Percentiles rank a stretch among this genome's conserved stretches.
phyloP scores from a whole-genome alignment of 2,797 vertebrate species.

The Gadopsis marmoratus region DNA sequence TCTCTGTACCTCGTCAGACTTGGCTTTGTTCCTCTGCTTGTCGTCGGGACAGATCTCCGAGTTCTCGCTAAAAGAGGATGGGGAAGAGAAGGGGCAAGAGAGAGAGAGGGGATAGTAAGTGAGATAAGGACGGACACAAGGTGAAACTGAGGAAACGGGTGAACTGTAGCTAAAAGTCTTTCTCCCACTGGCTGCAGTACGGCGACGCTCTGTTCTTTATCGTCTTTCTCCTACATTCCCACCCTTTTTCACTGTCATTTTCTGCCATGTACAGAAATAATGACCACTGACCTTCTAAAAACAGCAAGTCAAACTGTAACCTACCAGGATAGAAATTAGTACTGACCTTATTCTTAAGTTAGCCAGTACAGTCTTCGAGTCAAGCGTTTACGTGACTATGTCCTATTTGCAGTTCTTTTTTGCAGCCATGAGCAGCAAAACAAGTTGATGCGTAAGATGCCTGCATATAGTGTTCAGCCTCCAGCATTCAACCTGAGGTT shows the following conservation, averaged over 20 bases:
- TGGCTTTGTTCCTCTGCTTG: slow-evolving; percentile 82
- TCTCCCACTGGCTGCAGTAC: slow-evolving; percentile 31
- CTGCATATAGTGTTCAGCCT: not conserved
- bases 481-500: not conserved
- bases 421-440: not conserved
- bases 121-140: slow-evolving; percentile 46
- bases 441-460: not conserved
- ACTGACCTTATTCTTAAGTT: not conserved
- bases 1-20: slow-evolving; percentile 81
- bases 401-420: not conserved
- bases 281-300: slow-evolving; percentile 37
- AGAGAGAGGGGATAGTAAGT: slow-evolving; percentile 1
- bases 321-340: not conserved
- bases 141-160: slow-evolving; percentile 57
- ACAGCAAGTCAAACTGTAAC: not conserved
- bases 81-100: not conserved
- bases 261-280: slow-evolving; percentile 19
- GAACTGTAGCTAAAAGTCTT: slow-evolving; percentile 46
- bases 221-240: not conserved
- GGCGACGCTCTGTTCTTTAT: not conserved
- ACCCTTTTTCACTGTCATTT: not conserved
- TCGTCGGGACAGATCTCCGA: slow-evolving; percentile 79
- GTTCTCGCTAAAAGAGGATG: slow-evolving; percentile 75
- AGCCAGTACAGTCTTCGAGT: not conserved
- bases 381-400: no score